Evolutionary conservation across 2,797 vertebrate species (phyloP).

Genomic region (Tachyglossus aculeatus): DNA sequence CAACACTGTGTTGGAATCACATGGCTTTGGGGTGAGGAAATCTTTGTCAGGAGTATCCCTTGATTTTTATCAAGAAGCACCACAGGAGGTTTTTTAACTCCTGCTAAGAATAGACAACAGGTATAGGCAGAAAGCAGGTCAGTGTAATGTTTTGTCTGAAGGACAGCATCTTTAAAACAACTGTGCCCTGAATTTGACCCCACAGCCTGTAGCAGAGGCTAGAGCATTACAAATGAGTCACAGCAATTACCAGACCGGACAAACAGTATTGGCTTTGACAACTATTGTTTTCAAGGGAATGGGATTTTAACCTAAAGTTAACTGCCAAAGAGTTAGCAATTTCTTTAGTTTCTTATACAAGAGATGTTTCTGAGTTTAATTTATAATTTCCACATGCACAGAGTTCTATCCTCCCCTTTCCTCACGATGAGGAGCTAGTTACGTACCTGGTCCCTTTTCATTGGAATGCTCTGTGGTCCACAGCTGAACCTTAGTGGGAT

Average conservation of each 20-base stretch:
- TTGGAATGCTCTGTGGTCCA: too few species aligned
- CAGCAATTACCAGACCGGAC: slow-evolving; percentile 17
- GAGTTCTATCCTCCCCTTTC: neutral
- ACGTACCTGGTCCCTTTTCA: neutral
- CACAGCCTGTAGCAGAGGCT: slow-evolving; percentile 31
- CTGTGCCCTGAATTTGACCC: slow-evolving; percentile 42
- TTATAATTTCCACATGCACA: neutral
- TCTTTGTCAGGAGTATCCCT: too few species aligned
- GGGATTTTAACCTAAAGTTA: neutral
- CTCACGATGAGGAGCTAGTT: neutral
- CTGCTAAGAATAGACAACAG: neutral
- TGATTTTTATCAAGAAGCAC: accelerated
- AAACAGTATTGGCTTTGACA: neutral
- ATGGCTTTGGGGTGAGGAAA: too few species aligned
- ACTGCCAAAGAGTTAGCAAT: neutral
- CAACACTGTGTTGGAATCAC: too few species aligned
- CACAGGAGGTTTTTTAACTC: neutral
- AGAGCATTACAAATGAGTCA: slow-evolving; percentile 53
- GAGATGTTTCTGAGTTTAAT: neutral
- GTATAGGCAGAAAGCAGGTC: neutral
- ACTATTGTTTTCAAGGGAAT: neutral
- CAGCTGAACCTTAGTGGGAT: too few species aligned
- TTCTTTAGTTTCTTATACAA: neutral
- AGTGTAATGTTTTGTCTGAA: neutral
- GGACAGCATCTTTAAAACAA: slow-evolving; percentile 43